Base-by-base conservation (phyloP, 2,888 invertebrate genomes). In the Cryptocheilus praepositus region DNA sequence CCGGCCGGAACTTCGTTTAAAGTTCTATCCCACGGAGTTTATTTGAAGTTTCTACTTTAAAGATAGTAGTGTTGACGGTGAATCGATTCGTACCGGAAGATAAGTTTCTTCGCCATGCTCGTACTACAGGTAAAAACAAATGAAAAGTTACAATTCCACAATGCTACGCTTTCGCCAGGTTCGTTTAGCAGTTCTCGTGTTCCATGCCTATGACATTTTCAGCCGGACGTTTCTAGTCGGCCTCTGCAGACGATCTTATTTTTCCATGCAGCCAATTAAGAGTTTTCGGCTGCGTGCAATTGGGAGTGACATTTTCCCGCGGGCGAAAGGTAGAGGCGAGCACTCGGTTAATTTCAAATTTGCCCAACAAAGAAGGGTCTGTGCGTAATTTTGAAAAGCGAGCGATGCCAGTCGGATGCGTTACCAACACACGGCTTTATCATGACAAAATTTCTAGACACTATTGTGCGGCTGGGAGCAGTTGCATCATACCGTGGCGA, bases 401-500 rank as follows among this genome's bases (percentile, higher is more conserved):
- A 54, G 54, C 54, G 22, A 28, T n/a, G 28, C 28, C 49, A 18
- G 21, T 43, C n/a, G 16, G 15, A 44, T 19, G 43, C 22, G 49
- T 21, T 22, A 49, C 25, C 25, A 22, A 49, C 36, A 19, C 44
- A 18, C 56, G 56, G 36, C 3, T 18, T 19, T 19, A 19, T 19
- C 44, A 7, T 25, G 59, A 49, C 43, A 57, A 67, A 56, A 67
- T 64, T 61, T 64, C 60, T 60, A 53, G 54, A 57, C 66, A 28
- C n/a, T 43, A 57, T 71, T 66, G 64, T 71, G 54, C 55, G 18
- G 43, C 54, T 60, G 51, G 44, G 36, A 16, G 43, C 64, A 63
- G 63, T 74, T 67, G 22, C 52, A 44, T 55, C 57, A 46, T 60
- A 63, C 54, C 65, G 67, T 68, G 70, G 72, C 65, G 57, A 62